These are phyloP conservation scores for Sorex araneus DNA, from an alignment of 2,113 vertebrate species.

Conservation along the genomic window DNA sequence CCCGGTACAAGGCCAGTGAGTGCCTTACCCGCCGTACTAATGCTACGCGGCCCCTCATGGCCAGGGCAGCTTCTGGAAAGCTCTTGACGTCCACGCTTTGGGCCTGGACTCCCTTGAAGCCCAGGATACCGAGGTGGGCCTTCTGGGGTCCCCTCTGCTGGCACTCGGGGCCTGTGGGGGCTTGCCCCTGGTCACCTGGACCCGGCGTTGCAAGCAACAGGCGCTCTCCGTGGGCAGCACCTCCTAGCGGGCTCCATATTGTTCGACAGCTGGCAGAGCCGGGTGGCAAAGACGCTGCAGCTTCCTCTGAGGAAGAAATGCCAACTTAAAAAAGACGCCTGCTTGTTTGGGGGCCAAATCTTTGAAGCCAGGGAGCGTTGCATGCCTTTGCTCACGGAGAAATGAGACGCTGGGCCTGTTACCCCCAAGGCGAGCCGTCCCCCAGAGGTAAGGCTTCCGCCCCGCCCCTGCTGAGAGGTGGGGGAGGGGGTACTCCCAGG, in stretches of 20 bases:
- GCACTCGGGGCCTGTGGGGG: neutral
- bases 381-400: neutral
- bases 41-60: neutral
- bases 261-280: constrained; percentile 71
- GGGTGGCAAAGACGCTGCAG: constrained; percentile 51
- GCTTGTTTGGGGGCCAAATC: constrained; percentile 70
- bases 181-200: neutral
- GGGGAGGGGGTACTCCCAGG: accelerated
- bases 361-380: constrained; percentile 56
- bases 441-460: neutral
- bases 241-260: constrained; percentile 70
- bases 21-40: too few species aligned
- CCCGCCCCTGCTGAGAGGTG: neutral
- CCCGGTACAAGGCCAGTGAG: too few species aligned
- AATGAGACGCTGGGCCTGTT: neutral
- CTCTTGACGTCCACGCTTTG: neutral
- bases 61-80: neutral
- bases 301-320: constrained; percentile 62
- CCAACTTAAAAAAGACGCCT: constrained; percentile 72
- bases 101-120: neutral
- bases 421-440: neutral
- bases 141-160: neutral
- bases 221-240: constrained; percentile 60
- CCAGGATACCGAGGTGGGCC: neutral
- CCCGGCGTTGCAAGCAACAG: constrained; percentile 37